Percentiles rank a stretch among this genome's conserved stretches.
These are phyloP conservation scores for Drosophila subpulchrella DNA, from an alignment of 1,140 invertebrate genomes.

Conservation along the genomic window DNA sequence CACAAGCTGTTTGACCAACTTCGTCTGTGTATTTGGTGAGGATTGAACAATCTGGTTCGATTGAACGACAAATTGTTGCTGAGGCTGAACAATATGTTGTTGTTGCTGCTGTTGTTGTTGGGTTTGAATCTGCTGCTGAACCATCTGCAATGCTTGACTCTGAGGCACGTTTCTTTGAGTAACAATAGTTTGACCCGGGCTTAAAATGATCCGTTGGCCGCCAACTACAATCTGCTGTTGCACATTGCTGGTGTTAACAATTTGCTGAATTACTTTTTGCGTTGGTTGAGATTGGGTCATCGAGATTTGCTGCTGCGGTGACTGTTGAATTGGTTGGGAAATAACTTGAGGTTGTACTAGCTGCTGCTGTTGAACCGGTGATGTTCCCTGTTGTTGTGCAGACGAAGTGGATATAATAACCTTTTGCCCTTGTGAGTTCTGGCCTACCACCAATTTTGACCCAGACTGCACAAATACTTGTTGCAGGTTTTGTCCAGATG, in stretches of 20 bases:
- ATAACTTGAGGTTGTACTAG: conserved; percentile 65
- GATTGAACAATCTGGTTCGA: conserved; percentile 67
- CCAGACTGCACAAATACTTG: conserved; percentile 78
- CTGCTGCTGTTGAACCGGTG: conserved; percentile 63
- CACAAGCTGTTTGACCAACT: conserved; percentile 63
- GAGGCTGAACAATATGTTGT: conserved; percentile 68
- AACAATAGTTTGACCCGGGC: conserved; percentile 82
- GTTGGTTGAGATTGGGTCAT: conserved; percentile 67
- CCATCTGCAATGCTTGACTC: conserved; percentile 73
- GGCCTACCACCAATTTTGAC: conserved; percentile 74
- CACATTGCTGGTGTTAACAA: conserved; percentile 83
- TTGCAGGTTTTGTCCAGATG: conserved; percentile 58
- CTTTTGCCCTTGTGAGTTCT: conserved; percentile 81
- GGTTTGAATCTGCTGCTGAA: conserved; percentile 83
- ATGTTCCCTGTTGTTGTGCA: conserved; percentile 39
- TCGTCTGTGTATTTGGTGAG: conserved; percentile 54
- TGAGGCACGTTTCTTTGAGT: conserved; percentile 76
- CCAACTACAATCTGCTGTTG: conserved; percentile 83
- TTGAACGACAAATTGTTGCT: conserved; percentile 69
- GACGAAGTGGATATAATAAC: conserved; percentile 70
- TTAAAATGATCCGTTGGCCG: conserved; percentile 79
- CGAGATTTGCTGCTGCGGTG: conserved; percentile 65
- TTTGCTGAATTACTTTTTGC: conserved; percentile 82
- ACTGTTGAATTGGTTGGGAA: conserved; percentile 49
- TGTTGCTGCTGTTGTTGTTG: conserved; percentile 63